Percentiles rank a stretch among this genome's conserved stretches.
phyloP scores from a whole-genome alignment of 2,888 invertebrate genomes.

The Agriopis marginaria region DNA sequence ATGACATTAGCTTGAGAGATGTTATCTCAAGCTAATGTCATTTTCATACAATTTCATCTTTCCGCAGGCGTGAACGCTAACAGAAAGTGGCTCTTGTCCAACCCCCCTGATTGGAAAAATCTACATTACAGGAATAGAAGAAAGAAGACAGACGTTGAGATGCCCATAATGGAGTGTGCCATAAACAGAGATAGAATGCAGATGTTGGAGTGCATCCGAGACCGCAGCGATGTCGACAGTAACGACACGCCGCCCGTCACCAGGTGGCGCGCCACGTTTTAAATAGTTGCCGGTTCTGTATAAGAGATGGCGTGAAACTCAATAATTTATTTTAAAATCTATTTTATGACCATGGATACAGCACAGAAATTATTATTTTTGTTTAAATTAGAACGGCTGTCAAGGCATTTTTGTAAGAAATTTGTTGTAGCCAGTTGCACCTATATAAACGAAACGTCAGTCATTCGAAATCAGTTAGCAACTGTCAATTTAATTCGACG shows the following conservation, averaged over 20 bases:
- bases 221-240: slow-evolving; percentile 39
- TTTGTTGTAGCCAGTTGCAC: too few relatives aligned
- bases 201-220: slow-evolving; percentile 8
- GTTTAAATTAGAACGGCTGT: too few relatives aligned
- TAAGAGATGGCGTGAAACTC: slow-evolving; percentile 15
- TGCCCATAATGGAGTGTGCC: slow-evolving; percentile 43
- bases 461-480: too few relatives aligned
- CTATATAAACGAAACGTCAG: too few relatives aligned
- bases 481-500: too few relatives aligned
- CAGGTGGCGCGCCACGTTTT: slow-evolving; percentile 41
- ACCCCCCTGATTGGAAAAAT: not conserved
- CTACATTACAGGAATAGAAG: slow-evolving; percentile 55
- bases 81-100: too few relatives aligned
- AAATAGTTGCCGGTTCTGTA: slow-evolving; percentile 5
- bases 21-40: too few relatives aligned
- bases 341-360: not conserved
- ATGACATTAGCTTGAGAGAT: too few relatives aligned
- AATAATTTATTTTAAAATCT: not conserved
- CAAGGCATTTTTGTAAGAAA: too few relatives aligned
- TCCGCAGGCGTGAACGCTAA: too few relatives aligned
- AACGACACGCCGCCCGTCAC: slow-evolving; percentile 30
- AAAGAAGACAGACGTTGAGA: slow-evolving; percentile 53
- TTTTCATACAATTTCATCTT: too few relatives aligned
- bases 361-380: too few relatives aligned
- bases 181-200: slow-evolving; percentile 17